Conservation (phyloP, 2,797 vertebrate genomes). For the Oreochromis mossambicus region DNA sequence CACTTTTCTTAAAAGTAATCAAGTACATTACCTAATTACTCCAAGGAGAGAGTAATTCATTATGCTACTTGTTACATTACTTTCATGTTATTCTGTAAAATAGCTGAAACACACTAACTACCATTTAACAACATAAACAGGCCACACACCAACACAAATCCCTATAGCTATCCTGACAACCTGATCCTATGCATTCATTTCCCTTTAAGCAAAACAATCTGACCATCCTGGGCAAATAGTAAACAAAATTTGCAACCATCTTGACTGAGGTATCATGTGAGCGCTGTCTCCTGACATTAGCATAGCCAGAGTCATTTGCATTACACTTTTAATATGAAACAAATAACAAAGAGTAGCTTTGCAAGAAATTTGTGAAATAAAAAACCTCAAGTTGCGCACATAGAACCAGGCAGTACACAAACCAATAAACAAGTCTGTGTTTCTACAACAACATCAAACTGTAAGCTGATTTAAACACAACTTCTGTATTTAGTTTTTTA, state of each 20-base stretch:
- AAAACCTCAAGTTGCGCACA: neutral
- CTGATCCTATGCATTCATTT: neutral
- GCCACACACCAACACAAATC: neutral
- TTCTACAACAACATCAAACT: neutral
- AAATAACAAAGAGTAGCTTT: neutral
- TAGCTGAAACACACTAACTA: neutral
- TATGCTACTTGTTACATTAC: neutral
- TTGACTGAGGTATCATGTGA: neutral
- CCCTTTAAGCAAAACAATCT: neutral
- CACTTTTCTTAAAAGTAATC: neutral
- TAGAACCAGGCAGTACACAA: neutral
- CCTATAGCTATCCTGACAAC: neutral
- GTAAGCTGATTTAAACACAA: neutral
- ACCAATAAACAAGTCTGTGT: neutral
- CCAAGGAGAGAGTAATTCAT: neutral
- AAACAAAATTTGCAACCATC: slow-evolving; percentile 1
- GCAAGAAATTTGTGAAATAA: neutral
- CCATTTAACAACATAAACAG: neutral
- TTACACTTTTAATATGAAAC: slow-evolving; percentile 1
- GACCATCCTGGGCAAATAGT: neutral
- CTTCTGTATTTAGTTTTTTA: neutral
- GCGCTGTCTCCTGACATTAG: neutral
- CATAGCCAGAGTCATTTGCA: neutral
- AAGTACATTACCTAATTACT: neutral
- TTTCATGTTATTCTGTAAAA: neutral